Base-by-base conservation (phyloP, 2,113 vertebrate genomes). In the Festucalex cinctus region DNA sequence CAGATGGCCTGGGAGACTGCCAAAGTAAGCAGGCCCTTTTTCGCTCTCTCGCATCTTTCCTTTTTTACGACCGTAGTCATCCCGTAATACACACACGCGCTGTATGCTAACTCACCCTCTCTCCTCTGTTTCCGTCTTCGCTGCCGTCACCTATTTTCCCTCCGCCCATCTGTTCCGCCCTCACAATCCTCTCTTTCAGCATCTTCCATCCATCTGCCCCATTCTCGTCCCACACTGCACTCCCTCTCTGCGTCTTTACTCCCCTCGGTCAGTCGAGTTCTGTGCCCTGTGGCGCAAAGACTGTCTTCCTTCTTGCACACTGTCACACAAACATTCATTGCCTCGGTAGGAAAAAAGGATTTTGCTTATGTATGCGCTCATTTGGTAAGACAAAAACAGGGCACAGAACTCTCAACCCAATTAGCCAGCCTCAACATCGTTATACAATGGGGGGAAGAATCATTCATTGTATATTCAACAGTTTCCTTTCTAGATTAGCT, bases 1-100 rank as follows among this genome's bases (percentile, higher is more conserved):
- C 97, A 89, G 97, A 99, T 90, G 97, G 96, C 88, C 93, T 99
- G 90, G 96, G 97, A 85, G 97, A 98, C 91, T 99, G 97, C 95
- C 96, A 98, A 93, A 99, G 97, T 99, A 97, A 99, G 96, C 93
- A 93, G 80, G 90, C 83, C 79, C 69, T 81, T 74, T 87, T 88
- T 57, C 26, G 0, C 54, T 32, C 86, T 76, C 83, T 87, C 83
- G 78, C 83, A 84, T 93, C 90, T 86, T 89, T 83, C 75, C 77
- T 85, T 61, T 22, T 43, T 62, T 39, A 62, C 60, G 4, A 43
- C 54, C 54, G 5, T 32, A 26, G 26, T 65, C 78, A 68, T 74
- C 58, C 75, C 58, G 12, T 64, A 54, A 61, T 56, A 61, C 69
- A 64, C 68, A 62, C 36, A 28, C 54, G 3, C 16, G 14, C 83